Evolutionary conservation across 2,888 invertebrate genomes (phyloP).

Genomic region (Ethmia dodecea): DNA sequence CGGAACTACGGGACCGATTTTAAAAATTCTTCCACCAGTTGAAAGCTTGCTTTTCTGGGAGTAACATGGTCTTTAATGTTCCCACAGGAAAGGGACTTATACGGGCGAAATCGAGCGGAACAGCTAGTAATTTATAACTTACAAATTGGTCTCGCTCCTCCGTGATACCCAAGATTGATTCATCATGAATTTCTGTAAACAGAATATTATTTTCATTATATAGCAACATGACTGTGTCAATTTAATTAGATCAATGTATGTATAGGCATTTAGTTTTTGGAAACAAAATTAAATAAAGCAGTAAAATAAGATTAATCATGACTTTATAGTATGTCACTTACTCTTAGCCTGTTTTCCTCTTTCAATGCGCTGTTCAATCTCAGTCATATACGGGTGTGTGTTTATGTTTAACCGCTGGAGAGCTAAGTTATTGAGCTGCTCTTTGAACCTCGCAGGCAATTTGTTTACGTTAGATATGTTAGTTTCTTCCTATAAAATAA

Average conservation of each 20-base stretch:
- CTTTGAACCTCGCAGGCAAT: constrained; percentile 42
- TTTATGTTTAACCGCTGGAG: constrained; percentile 33
- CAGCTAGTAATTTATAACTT: constrained; percentile 36
- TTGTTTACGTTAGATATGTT: constrained; percentile 41
- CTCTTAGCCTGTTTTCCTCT: constrained; percentile 32
- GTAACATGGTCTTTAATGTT: too few species aligned
- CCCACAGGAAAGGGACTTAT: too few species aligned
- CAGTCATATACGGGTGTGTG: constrained; percentile 50
- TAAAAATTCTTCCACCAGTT: too few species aligned
- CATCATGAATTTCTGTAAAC: constrained; percentile 50
- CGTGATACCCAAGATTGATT: constrained; percentile 57
- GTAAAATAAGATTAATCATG: too few species aligned
- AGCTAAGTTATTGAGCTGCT: constrained; percentile 37
- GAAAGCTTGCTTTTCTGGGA: too few species aligned
- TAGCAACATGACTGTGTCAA: too few species aligned
- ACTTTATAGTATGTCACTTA: constrained; percentile 28
- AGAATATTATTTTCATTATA: too few species aligned
- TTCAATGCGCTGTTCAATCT: constrained; percentile 40
- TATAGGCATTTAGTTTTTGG: neutral
- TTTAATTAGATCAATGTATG: neutral
- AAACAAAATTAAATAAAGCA: too few species aligned
- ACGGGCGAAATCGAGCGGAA: too few species aligned
- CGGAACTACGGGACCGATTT: too few species aligned
- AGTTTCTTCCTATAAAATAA: constrained; percentile 46
- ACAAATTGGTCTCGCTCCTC: constrained; percentile 52